Evolutionary conservation across 2,113 vertebrate species (phyloP).

Genomic region (Tachysurus vachellii): DNA sequence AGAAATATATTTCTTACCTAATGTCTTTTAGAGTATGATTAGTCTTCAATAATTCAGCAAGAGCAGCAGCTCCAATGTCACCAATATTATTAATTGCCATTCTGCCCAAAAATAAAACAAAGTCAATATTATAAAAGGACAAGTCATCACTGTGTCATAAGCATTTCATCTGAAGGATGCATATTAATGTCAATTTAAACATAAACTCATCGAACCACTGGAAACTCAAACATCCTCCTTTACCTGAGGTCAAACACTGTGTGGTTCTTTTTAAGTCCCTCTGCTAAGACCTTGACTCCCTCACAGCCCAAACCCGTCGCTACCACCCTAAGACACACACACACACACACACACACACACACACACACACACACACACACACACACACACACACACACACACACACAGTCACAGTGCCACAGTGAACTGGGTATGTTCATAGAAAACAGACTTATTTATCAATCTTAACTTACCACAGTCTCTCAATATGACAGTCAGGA

Average conservation of each 20-base stretch:
- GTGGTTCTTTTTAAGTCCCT: slow-evolving; percentile 54
- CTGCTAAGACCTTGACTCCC: slow-evolving; percentile 51
- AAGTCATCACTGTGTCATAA: neutral
- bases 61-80: slow-evolving; percentile 53
- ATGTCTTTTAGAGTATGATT: slow-evolving; percentile 59
- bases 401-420: neutral
- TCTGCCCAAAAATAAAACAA: slow-evolving; percentile 28
- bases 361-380: slow-evolving; percentile 29
- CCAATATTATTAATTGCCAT: slow-evolving; percentile 64
- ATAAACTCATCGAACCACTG: neutral
- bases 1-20: slow-evolving; percentile 46
- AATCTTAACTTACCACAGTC: slow-evolving; percentile 55
- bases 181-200: neutral
- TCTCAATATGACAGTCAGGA: slow-evolving; percentile 59
- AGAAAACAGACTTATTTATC: neutral
- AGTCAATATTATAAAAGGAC: neutral
- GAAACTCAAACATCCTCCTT: neutral
- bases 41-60: slow-evolving; percentile 57
- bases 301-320: slow-evolving; percentile 55
- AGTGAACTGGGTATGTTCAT: neutral
- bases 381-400: slow-evolving; percentile 21
- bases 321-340: slow-evolving; percentile 55
- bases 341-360: too few species aligned
- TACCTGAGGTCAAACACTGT: slow-evolving; percentile 62
- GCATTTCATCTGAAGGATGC: neutral